Evolutionary conservation across 2,888 invertebrate genomes (phyloP).

Genomic region (Dicyrtoma fusca): DNA sequence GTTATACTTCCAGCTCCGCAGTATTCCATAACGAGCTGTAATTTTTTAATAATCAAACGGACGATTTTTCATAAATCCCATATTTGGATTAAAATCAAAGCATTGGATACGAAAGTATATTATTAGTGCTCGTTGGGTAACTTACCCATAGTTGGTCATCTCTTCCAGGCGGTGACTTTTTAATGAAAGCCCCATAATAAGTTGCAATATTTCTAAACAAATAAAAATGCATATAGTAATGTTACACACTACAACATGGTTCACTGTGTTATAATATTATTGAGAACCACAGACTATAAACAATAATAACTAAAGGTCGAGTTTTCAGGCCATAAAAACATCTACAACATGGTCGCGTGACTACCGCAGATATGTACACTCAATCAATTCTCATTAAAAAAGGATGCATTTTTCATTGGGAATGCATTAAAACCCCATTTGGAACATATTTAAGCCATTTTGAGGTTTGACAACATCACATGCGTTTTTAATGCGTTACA

Average conservation of each 20-base stretch:
- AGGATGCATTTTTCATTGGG: too few species aligned
- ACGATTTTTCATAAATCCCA: too few species aligned
- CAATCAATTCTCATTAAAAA: too few species aligned
- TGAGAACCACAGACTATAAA: background rate
- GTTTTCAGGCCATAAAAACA: background rate
- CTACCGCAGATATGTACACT: too few species aligned
- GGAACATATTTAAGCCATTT: too few species aligned
- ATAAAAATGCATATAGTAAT: background rate
- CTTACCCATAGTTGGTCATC: slow-evolving; percentile 95
- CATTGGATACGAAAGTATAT: background rate
- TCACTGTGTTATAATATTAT: background rate
- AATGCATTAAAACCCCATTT: too few species aligned
- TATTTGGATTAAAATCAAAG: too few species aligned
- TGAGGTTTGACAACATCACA: too few species aligned
- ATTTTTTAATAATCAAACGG: too few species aligned
- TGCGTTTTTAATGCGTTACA: too few species aligned
- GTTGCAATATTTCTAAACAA: slow-evolving; percentile 89
- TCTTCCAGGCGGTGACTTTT: slow-evolving; percentile 97
- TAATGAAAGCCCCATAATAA: slow-evolving; percentile 99
- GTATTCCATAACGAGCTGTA: slow-evolving; percentile 94
- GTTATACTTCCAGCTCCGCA: slow-evolving; percentile 99
- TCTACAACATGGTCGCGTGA: too few species aligned
- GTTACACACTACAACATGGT: background rate
- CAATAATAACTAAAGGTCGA: slow-evolving; percentile 3
- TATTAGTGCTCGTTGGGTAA: background rate